Percentiles rank a stretch among this genome's conserved stretches.
Conservation (phyloP, 2,113 vertebrate species). For the Eonycteris spelaea region DNA sequence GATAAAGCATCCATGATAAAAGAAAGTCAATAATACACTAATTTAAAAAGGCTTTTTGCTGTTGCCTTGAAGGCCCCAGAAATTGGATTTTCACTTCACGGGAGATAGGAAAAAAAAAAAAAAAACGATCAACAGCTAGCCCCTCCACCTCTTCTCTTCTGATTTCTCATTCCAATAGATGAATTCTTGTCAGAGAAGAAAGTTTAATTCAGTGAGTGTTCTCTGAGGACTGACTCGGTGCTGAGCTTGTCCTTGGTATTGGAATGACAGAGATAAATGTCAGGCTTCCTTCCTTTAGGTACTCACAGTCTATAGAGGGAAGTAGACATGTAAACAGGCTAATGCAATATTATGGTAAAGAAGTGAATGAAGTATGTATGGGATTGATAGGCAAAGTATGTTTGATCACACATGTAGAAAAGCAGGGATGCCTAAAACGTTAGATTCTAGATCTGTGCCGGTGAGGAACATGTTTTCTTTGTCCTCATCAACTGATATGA, state of each 20-base stretch:
- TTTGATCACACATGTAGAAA: background rate
- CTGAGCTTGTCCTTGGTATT: background rate
- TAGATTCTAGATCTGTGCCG: background rate
- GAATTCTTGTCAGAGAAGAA: background rate
- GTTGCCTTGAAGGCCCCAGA: background rate
- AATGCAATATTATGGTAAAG: background rate
- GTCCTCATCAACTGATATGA: background rate
- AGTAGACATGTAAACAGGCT: background rate
- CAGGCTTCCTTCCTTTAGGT: background rate
- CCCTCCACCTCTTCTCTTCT: background rate
- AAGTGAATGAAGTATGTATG: background rate
- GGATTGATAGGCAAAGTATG: background rate
- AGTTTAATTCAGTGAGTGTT: background rate
- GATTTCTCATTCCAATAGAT: background rate
- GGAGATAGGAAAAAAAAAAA: slow-evolving; percentile 4
- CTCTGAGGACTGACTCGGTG: background rate
- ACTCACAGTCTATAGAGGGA: background rate
- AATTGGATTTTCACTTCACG: slow-evolving; percentile 12
- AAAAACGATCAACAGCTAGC: background rate
- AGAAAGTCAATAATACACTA: slow-evolving; percentile 14
- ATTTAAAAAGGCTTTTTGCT: background rate
- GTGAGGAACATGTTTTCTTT: background rate
- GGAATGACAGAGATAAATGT: background rate
- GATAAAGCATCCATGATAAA: background rate
- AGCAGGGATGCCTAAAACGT: background rate